Evolutionary conservation across 2,888 invertebrate species (phyloP).

Genomic region (Agonopterix arenella): DNA sequence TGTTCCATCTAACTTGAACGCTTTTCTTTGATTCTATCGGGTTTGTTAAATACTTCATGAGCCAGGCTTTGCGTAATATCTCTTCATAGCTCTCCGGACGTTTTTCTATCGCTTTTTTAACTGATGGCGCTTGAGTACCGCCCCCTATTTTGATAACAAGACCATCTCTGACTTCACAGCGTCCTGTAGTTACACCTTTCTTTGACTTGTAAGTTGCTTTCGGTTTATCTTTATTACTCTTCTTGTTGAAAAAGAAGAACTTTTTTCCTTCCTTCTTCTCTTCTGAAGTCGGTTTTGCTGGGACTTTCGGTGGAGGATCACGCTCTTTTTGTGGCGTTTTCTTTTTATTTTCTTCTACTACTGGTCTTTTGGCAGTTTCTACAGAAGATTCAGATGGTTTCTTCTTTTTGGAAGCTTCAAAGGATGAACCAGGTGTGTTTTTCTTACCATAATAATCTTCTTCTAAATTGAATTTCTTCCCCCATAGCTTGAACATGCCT

Average conservation of each 20-base stretch:
- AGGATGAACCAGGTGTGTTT: background rate
- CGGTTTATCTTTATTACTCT: slow-evolving; percentile 27
- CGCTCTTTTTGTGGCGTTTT: slow-evolving; percentile 11
- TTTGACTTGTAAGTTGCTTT: slow-evolving; percentile 30
- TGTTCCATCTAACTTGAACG: slow-evolving; percentile 54
- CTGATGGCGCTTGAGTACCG: slow-evolving; percentile 11
- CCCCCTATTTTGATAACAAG: slow-evolving; percentile 37
- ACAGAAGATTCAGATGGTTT: slow-evolving; percentile 10
- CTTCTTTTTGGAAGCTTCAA: slow-evolving; percentile 11
- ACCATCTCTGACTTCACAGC: slow-evolving; percentile 53
- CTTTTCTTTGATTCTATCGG: slow-evolving; percentile 42
- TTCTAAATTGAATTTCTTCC: slow-evolving; percentile 51
- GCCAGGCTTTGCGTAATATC: slow-evolving; percentile 39
- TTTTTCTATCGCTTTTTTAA: slow-evolving; percentile 11
- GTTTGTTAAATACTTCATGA: slow-evolving; percentile 37
- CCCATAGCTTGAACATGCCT: slow-evolving; percentile 60
- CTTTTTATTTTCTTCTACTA: slow-evolving; percentile 9
- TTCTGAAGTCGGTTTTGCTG: slow-evolving; percentile 8
- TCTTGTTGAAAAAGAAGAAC: slow-evolving; percentile 55
- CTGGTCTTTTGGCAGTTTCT: too few species aligned
- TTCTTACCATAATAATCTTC: slow-evolving; percentile 20
- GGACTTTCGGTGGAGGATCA: slow-evolving; percentile 1
- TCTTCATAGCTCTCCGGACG: slow-evolving; percentile 24
- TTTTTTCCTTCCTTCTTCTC: slow-evolving; percentile 36
- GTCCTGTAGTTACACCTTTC: slow-evolving; percentile 46